Conservation (phyloP, 1,140 invertebrate genomes). For the Zeugodacus cucurbitae region DNA sequence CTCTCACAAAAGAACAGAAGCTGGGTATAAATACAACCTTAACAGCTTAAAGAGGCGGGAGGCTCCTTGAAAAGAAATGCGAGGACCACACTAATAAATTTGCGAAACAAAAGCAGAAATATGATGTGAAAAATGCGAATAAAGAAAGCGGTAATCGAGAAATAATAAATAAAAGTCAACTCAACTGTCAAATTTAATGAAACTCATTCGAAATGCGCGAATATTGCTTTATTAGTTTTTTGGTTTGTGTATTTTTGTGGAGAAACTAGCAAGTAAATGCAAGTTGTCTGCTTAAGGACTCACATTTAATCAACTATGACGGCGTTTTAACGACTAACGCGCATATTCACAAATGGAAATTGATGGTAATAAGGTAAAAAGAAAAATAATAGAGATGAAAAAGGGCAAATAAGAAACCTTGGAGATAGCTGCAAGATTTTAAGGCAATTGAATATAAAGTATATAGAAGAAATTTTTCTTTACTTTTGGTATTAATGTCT, state of each 20-base stretch:
- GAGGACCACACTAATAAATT: neutral
- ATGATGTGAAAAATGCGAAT: neutral
- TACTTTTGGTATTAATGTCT: too few species aligned
- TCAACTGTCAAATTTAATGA: conserved; percentile 28
- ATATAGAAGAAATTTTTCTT: too few species aligned
- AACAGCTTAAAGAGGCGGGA: neutral
- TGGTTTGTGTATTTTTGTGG: neutral
- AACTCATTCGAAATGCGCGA: neutral
- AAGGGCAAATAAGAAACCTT: neutral
- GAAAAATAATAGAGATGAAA: too few species aligned
- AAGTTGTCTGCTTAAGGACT: neutral
- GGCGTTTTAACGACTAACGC: neutral
- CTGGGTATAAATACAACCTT: neutral
- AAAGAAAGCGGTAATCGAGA: neutral
- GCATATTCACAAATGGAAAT: neutral
- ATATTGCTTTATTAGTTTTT: neutral
- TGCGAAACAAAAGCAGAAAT: neutral
- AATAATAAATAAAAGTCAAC: conserved; percentile 32
- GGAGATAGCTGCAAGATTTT: neutral
- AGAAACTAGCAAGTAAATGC: neutral
- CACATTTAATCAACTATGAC: conserved; percentile 11
- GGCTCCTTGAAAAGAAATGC: neutral
- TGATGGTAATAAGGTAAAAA: neutral
- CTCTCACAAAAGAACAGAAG: too few species aligned
- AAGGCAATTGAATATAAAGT: neutral